Percentiles rank a stretch among this genome's conserved stretches.
phyloP scores from a whole-genome alignment of 2,113 vertebrate genomes.

The Melanotaenia duboulayi region DNA sequence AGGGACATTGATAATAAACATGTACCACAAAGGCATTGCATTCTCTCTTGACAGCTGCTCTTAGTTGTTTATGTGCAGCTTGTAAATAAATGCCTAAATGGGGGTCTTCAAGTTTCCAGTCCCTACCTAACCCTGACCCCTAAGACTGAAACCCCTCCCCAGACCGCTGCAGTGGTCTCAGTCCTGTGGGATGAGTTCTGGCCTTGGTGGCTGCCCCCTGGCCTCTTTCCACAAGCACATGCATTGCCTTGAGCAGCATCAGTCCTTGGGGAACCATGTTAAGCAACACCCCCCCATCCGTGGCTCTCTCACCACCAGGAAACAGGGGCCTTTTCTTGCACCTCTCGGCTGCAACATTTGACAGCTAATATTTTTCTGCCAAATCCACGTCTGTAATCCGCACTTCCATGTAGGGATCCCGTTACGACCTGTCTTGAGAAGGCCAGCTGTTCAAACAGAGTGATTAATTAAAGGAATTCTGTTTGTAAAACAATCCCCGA shows the following conservation, averaged over 20 bases:
- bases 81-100: constrained; percentile 67
- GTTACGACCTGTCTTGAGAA: constrained; percentile 83
- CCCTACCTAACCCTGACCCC: constrained; percentile 63
- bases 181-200: constrained; percentile 54
- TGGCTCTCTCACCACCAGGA: constrained; percentile 76
- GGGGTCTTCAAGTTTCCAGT: constrained; percentile 65
- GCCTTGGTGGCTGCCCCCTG: constrained; percentile 51
- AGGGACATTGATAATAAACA: constrained; percentile 75
- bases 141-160: constrained; percentile 60
- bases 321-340: constrained; percentile 78
- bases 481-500: constrained; percentile 93
- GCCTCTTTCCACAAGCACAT: constrained; percentile 34
- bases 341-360: constrained; percentile 74
- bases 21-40: constrained; percentile 50
- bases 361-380: constrained; percentile 85
- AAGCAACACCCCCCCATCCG: constrained; percentile 44
- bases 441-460: constrained; percentile 98
- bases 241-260: constrained; percentile 46
- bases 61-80: constrained; percentile 66
- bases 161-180: constrained; percentile 18
- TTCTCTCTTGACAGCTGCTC: constrained; percentile 66
- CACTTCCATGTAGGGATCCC: constrained; percentile 83
- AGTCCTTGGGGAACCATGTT: constrained; percentile 69
- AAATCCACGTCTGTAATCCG: constrained; percentile 81
- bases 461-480: constrained; percentile 99